phyloP scores from a whole-genome alignment of 2,113 vertebrate genomes.

The Muscicapa adusta region DNA sequence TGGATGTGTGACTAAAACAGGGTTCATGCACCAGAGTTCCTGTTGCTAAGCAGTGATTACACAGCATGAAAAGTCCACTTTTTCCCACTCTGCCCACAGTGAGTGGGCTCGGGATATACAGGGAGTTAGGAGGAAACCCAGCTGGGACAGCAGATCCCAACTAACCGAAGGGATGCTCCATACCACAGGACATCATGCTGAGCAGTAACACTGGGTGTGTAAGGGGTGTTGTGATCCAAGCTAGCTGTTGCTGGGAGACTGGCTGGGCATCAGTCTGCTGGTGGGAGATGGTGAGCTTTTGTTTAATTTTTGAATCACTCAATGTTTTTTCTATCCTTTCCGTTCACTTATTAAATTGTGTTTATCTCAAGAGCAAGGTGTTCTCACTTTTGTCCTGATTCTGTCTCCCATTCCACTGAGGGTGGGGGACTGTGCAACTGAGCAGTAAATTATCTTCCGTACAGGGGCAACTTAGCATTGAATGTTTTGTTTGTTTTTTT shows the following conservation, averaged over 20 bases:
- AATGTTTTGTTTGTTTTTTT: neutral
- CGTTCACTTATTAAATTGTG: neutral
- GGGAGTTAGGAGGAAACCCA: neutral
- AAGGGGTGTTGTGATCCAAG: neutral
- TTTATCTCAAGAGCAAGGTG: neutral
- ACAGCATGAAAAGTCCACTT: neutral
- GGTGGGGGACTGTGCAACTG: neutral
- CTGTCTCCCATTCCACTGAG: too few relatives aligned
- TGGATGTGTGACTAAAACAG: neutral
- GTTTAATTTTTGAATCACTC: neutral
- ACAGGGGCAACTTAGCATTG: neutral
- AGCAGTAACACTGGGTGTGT: neutral
- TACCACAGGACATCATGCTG: neutral
- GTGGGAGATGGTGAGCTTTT: neutral
- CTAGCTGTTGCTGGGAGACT: neutral
- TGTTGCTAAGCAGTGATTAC: neutral
- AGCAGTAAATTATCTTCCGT: rapidly evolving
- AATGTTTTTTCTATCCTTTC: neutral
- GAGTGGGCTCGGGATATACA: neutral
- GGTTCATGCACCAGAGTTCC: neutral
- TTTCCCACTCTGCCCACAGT: neutral
- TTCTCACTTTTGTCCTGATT: neutral
- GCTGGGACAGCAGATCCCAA: neutral
- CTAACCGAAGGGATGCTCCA: neutral
- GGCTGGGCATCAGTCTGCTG: neutral